Percentiles rank a stretch among this genome's conserved stretches.
Evolutionary conservation across 2,888 invertebrate species (phyloP).

Genomic region (Cryptocephalus primarius): DNA sequence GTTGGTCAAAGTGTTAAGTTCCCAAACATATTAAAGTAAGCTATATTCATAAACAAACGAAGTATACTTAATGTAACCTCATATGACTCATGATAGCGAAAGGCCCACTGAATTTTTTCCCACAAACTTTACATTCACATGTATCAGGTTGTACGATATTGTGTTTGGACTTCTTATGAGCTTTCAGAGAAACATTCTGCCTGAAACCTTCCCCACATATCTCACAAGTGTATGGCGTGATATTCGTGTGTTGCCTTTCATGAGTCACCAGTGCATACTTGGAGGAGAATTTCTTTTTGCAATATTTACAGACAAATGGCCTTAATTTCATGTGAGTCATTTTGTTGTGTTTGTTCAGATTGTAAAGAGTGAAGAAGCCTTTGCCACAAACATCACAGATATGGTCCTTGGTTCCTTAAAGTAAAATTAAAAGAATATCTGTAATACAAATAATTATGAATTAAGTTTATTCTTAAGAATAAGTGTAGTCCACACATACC

Average conservation of each 20-base stretch:
- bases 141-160: constrained; percentile 20
- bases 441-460: background rate
- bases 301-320: constrained; percentile 23
- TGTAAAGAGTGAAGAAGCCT: constrained; percentile 16
- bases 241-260: constrained; percentile 25
- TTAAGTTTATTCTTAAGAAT: too few species aligned
- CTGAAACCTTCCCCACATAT: constrained; percentile 24
- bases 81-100: constrained; percentile 17
- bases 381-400: constrained; percentile 21
- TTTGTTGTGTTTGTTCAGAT: constrained; percentile 22
- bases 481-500: too few species aligned
- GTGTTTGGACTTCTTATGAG: constrained; percentile 25
- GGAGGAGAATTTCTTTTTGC: constrained; percentile 23
- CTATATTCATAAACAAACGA: too few species aligned
- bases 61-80: constrained; percentile 11
- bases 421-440: background rate
- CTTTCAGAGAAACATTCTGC: constrained; percentile 25
- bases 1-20: too few species aligned
- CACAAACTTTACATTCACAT: constrained; percentile 21
- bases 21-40: too few species aligned
- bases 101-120: constrained; percentile 15
- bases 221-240: constrained; percentile 23
- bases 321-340: constrained; percentile 25
- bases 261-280: constrained; percentile 24
- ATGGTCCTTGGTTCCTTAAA: constrained; percentile 20